phyloP scores from a whole-genome alignment of 1,140 invertebrate species.

The Nephila pilipes region DNA sequence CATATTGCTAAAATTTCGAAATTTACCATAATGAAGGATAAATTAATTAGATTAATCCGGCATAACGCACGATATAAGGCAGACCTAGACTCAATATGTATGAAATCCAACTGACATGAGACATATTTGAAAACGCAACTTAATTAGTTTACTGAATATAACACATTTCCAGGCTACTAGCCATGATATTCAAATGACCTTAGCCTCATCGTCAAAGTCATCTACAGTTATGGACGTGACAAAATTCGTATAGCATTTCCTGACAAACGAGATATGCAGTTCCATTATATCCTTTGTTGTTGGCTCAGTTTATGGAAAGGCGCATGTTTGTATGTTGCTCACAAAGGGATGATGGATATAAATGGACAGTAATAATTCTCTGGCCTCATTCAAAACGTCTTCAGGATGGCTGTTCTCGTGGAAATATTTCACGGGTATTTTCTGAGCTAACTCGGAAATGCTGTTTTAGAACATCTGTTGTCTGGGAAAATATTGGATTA shows the following conservation, averaged over 20 bases:
- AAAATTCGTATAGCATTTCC: not conserved
- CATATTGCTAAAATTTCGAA: too few relatives aligned
- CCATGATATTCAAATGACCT: not conserved
- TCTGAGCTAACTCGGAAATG: too few relatives aligned
- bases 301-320: not conserved
- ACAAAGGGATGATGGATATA: conserved; percentile 9
- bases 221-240: not conserved
- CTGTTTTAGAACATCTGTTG: too few relatives aligned
- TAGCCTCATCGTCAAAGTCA: not conserved
- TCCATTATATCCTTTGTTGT: not conserved
- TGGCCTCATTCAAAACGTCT: not conserved
- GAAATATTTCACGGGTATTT: not conserved
- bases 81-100: too few relatives aligned
- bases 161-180: not conserved
- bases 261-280: not conserved
- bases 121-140: not conserved
- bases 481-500: too few relatives aligned
- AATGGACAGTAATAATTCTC: not conserved
- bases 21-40: too few relatives aligned
- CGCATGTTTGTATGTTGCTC: not conserved
- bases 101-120: too few relatives aligned
- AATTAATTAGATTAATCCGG: too few relatives aligned
- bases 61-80: too few relatives aligned
- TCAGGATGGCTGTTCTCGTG: not conserved
- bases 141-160: not conserved